Conservation (phyloP, 2,888 invertebrate species). For the Cyclophora albipunctata region DNA sequence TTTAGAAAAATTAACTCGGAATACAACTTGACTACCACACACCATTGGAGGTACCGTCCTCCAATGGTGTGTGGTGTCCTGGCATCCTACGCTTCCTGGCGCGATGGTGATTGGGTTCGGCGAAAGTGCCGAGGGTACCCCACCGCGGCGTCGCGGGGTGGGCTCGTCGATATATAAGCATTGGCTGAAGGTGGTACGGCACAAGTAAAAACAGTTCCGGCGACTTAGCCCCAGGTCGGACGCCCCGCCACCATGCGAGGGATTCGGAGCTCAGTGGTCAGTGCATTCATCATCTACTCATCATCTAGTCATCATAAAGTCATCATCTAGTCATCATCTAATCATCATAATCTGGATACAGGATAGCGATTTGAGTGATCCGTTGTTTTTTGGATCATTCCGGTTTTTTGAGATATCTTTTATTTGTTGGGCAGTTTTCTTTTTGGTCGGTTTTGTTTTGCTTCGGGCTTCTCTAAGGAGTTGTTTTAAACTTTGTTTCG, state of each 20-base stretch:
- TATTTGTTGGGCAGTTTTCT: no score
- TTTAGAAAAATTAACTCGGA: no score
- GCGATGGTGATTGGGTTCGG: slow-evolving; percentile 30
- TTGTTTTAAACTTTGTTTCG: no score
- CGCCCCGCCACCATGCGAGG: slow-evolving; percentile 74
- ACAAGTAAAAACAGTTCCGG: slow-evolving; percentile 59
- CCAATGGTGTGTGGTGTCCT: no score
- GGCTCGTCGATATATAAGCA: slow-evolving; percentile 53
- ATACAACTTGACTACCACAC: no score
- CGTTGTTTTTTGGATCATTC: no score
- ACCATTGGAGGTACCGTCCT: background rate
- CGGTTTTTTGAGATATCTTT: no score
- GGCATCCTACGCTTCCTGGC: slow-evolving; percentile 19
- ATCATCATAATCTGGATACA: no score
- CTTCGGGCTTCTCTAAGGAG: no score
- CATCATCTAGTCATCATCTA: no score
- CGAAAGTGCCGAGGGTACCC: slow-evolving; percentile 47
- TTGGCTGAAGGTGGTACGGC: slow-evolving; percentile 31
- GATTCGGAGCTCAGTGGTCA: slow-evolving; percentile 78
- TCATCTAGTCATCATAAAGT: background rate
- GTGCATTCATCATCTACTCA: slow-evolving; percentile 35
- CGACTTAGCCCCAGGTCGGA: slow-evolving; percentile 47
- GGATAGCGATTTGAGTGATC: no score
- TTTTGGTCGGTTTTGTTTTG: no score
- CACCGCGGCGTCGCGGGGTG: slow-evolving; percentile 44